Base-by-base conservation (phyloP, 2,113 vertebrate species). In the Taxidea taxus region DNA sequence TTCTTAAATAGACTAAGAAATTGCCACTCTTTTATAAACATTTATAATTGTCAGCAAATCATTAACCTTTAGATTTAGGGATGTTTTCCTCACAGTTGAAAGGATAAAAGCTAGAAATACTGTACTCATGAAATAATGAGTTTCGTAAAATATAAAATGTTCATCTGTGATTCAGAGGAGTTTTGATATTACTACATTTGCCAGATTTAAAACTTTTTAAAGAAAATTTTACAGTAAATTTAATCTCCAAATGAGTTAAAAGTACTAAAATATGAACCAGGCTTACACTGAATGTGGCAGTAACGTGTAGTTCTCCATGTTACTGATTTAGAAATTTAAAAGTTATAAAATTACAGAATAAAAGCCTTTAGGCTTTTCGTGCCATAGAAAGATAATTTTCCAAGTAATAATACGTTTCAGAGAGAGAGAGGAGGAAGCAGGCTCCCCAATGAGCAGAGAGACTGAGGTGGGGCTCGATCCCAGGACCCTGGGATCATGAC, bases 241-340 rank as follows among this genome's bases (percentile, higher is more conserved):
- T 94, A 11, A 54, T 85, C 80, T 94, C 64, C 62, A 78, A 90
- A 78, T 4, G 11, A 87, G 90, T 92, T 84, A 34, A 70, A 72
- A 89, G 4, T 31, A 25, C 34, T 62, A 20, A 64, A 20, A 5
- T 51, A 44, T 47, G 6, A 97, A 84, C 68, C 0, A 86, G 85
- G 37, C 54, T 94, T 23, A 0, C 90, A 80, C 77, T 94, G 77
- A 75, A 90, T 93, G 86, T 72, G 91, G 92, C 84, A 96, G 88
- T 91, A 75, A 77, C 72, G 51, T 42, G 14, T 54, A 87, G 60
- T 56, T 93, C 42, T 98, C 47, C n/a, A 75, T 96, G 25, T 47
- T 95, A 44, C 66, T 96, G 70, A 95, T 88, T 98, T 98, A 96
- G 81, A 97, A 91, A 87, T 97, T 97, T 89, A 95, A 95, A 96